A percentile compares a stretch with the other conserved stretches of the same genome.
Evolutionary conservation across 2,113 vertebrate genomes (phyloP).

Genomic region (Symphodus melops): DNA sequence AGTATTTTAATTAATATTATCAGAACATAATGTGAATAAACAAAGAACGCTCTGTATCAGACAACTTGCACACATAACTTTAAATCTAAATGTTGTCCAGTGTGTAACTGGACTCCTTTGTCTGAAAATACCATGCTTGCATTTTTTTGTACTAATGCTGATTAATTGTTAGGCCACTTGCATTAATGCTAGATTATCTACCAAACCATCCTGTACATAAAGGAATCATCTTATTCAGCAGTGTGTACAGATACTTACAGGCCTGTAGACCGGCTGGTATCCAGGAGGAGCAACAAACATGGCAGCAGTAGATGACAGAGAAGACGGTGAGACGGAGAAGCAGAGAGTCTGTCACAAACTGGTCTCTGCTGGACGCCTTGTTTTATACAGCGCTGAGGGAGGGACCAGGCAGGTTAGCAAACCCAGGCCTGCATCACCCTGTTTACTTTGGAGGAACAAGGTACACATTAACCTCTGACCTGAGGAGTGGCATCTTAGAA

Average conservation of each 20-base stretch:
- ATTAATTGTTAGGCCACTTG: not conserved
- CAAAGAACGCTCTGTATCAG: too few relatives aligned
- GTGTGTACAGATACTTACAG: conserved; percentile 81
- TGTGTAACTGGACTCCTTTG: too few relatives aligned
- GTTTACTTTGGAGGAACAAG: conserved; percentile 40
- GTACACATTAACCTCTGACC: conserved; percentile 44
- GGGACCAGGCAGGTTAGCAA: conserved; percentile 16
- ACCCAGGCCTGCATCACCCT: conserved; percentile 4
- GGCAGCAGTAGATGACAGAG: conserved; percentile 43
- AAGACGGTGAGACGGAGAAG: not conserved
- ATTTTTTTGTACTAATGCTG: not conserved
- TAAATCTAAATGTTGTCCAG: too few relatives aligned
- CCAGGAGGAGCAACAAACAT: conserved; percentile 84
- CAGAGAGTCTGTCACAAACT: not conserved
- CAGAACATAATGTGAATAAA: too few relatives aligned
- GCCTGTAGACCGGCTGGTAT: conserved; percentile 86
- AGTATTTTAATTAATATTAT: not conserved
- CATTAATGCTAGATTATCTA: not conserved
- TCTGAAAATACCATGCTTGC: too few relatives aligned
- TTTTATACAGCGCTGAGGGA: conserved; percentile 64
- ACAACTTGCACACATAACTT: too few relatives aligned
- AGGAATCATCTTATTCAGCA: not conserved
- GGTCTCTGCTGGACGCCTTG: not conserved
- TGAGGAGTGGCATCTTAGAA: conserved; percentile 38
- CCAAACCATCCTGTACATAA: not conserved